Base-by-base conservation (phyloP, 1,140 invertebrate genomes). In the Centruroides vittatus region DNA sequence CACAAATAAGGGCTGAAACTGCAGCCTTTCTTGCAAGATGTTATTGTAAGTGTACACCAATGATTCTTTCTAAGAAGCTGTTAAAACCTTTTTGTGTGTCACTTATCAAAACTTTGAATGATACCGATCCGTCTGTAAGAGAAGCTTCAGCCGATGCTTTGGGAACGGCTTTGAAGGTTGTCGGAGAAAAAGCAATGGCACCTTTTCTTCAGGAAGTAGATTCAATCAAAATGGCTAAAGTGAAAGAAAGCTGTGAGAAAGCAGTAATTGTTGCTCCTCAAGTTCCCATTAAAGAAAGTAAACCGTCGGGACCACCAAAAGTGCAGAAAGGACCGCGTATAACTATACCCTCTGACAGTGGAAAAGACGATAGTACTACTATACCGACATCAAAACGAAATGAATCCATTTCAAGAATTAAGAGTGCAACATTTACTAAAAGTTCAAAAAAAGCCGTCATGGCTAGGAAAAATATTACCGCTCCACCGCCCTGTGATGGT, bases 191-290 rank as follows among this genome's bases (percentile, higher is more conserved):
- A 74, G 80, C 83, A 12, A 85, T 98, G 55, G 79, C 79, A 50
- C 85, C 90, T 0, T 89, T 95, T 69, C 77, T 98, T 13, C 79
- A 81, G 5, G 93, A 97, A 72, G 74, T 98, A 4, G 93, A 91
- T 71, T 82, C 84, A 50, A 73, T 96, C 5, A 99, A 98, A 76
- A 86, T 96, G 81, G 80, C 84, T 35, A 98, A 98, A 61, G 93
- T 98, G 13, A 93, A 95, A 74, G 95, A 98, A 73, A 89, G 82
- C 70, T 85, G 84, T 68, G 90, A 96, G 36, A 96, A 94, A 74
- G 91, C 89, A 23, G 88, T 92, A 10, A 86, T 96, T 8, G 72
- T 86, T 55, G 62, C 76, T 0, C 62, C 69, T 67, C 74, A 86
- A 68, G 65, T 69, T 3, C n/a, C 41, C 6, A 11, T 23, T 8